Conservation (phyloP, 2,113 vertebrate genomes). For the Puntigrus tetrazona region DNA sequence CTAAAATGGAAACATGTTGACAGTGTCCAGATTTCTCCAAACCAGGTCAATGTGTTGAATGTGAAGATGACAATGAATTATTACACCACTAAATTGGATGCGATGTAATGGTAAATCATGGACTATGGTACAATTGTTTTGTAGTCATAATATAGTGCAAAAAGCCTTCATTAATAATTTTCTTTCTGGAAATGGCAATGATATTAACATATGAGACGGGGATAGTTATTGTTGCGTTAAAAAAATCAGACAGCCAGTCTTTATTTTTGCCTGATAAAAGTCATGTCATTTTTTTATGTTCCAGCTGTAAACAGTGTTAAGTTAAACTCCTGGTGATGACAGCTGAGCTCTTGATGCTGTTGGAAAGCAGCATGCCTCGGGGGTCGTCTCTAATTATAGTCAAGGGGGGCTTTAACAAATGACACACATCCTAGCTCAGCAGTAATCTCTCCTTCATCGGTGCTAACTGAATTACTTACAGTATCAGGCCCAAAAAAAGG, state of each 20-base stretch:
- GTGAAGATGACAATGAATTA: neutral
- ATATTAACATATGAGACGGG: no score
- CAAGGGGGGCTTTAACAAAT: neutral
- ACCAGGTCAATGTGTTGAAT: neutral
- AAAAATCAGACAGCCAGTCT: no score
- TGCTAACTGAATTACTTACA: neutral
- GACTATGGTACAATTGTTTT: neutral
- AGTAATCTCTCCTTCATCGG: neutral
- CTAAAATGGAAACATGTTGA: no score
- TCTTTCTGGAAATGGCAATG: neutral
- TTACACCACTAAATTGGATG: neutral
- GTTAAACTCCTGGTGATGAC: conserved; percentile 9
- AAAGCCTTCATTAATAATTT: neutral
- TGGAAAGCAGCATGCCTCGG: conserved; percentile 57
- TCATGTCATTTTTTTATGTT: neutral
- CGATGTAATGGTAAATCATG: neutral
- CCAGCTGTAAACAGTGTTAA: neutral
- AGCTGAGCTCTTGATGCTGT: conserved; percentile 19
- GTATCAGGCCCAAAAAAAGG: neutral
- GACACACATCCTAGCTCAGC: neutral
- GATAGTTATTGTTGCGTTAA: no score
- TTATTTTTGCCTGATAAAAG: neutral
- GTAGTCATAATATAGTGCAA: neutral
- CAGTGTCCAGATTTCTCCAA: neutral
- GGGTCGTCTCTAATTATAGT: conserved; percentile 65